phyloP scores from a whole-genome alignment of 2,113 vertebrate genomes.

The Hepsetus odoe region DNA sequence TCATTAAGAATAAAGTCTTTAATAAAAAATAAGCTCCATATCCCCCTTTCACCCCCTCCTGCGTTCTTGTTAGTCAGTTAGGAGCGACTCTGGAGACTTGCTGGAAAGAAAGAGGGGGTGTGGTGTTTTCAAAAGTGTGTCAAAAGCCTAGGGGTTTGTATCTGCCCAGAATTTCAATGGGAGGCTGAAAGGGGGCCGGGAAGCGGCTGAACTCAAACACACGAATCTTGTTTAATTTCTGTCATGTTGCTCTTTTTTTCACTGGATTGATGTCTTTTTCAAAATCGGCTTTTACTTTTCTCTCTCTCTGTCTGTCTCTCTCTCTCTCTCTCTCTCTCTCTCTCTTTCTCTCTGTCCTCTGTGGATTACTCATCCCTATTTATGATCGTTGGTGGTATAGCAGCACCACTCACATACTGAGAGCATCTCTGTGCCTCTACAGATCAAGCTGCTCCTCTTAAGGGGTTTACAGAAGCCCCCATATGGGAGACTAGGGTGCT shows the following conservation, averaged over 20 bases:
- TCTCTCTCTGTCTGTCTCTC: constrained; percentile 63
- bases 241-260: constrained; percentile 82
- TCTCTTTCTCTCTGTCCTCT: constrained; percentile 61
- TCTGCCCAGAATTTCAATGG: constrained; percentile 89
- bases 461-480: background rate
- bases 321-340: constrained; percentile 53
- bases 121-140: constrained; percentile 89
- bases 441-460: constrained; percentile 7
- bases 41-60: constrained; percentile 40
- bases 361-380: constrained; percentile 35
- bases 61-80: constrained; percentile 77
- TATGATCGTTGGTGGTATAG: constrained; percentile 13
- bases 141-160: constrained; percentile 89
- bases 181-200: constrained; percentile 82
- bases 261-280: constrained; percentile 83
- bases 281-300: constrained; percentile 72
- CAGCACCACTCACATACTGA: background rate
- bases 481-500: background rate
- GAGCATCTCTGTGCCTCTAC: background rate
- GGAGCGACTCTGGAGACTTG: constrained; percentile 79
- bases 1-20: constrained; percentile 61
- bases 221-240: constrained; percentile 89
- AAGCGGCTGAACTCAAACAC: constrained; percentile 81
- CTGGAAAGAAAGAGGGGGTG: constrained; percentile 78
- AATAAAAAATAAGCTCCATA: constrained; percentile 64